A percentile compares a stretch with the other conserved stretches of the same genome.
Conservation (phyloP, 2,797 vertebrate genomes). For the Anolis apletophallus region DNA sequence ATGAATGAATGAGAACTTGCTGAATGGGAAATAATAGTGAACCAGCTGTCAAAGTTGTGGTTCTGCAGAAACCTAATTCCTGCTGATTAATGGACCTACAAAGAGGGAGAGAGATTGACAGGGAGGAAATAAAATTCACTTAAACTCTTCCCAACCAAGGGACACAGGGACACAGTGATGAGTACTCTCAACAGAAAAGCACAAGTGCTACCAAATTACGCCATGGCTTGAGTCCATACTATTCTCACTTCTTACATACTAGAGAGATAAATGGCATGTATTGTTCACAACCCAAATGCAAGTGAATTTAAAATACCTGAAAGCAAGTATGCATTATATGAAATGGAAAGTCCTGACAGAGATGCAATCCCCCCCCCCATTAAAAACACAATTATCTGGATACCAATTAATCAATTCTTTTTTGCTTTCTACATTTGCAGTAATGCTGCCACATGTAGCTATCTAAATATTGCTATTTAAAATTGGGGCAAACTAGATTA, state of each 20-base stretch:
- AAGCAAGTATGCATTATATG: background rate
- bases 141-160: conserved; percentile 19
- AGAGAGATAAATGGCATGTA: background rate
- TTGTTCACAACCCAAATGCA: background rate
- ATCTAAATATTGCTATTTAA: background rate
- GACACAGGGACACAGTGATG: conserved; percentile 14
- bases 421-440: background rate
- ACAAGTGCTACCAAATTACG: conserved; percentile 6
- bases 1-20: conserved; percentile 70
- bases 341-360: background rate
- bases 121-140: conserved; percentile 50
- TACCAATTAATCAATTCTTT: background rate
- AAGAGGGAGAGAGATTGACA: background rate
- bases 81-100: conserved; percentile 60
- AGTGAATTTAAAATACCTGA: background rate
- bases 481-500: background rate
- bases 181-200: conserved; percentile 10
- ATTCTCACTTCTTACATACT: conserved; percentile 2
- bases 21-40: conserved; percentile 59
- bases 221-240: background rate
- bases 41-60: conserved; percentile 64
- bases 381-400: conserved; percentile 1
- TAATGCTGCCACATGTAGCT: background rate
- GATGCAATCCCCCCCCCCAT: background rate
- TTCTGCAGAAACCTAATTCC: conserved; percentile 39